Percentiles rank a stretch among this genome's conserved stretches.
phyloP scores from a whole-genome alignment of 1,140 invertebrate species.

The Agrilus planipennis region DNA sequence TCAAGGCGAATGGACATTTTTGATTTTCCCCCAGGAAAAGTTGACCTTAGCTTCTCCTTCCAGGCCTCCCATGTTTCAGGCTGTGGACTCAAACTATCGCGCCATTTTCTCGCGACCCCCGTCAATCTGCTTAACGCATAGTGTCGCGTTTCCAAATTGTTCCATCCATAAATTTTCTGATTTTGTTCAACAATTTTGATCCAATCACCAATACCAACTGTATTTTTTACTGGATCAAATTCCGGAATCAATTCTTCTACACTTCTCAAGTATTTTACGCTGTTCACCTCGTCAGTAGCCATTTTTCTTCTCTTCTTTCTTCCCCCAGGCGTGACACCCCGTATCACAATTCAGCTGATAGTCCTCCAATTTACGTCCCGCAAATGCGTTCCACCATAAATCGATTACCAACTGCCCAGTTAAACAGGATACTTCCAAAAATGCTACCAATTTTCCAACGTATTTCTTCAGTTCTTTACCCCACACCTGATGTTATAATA shows the following conservation, averaged over 20 bases:
- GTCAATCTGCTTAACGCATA: neutral
- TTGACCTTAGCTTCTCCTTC: neutral
- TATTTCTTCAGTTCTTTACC: too few relatives aligned
- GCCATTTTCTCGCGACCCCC: constrained; percentile 3
- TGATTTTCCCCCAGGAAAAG: neutral
- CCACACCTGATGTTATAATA: too few relatives aligned
- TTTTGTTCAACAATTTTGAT: constrained; percentile 1
- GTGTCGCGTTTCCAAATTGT: neutral
- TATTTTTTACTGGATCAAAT: constrained; percentile 2
- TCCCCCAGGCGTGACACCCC: too few relatives aligned
- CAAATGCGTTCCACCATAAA: too few relatives aligned
- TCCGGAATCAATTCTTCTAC: neutral
- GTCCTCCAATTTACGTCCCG: too few relatives aligned
- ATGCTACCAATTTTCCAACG: too few relatives aligned
- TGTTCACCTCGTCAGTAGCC: too few relatives aligned
- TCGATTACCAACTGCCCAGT: too few relatives aligned
- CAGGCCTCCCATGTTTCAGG: constrained; percentile 1
- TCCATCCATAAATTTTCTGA: constrained; percentile 1
- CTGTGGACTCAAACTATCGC: neutral
- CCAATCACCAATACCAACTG: neutral
- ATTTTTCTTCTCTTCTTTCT: too few relatives aligned
- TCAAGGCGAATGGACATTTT: neutral
- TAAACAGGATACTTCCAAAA: too few relatives aligned
- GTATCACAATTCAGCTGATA: too few relatives aligned
- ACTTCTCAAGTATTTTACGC: neutral